Evolutionary conservation across 2,113 vertebrate species (phyloP), one percentile per base, ranked within the genome.

Genomic region (Nothocercus julius): DNA sequence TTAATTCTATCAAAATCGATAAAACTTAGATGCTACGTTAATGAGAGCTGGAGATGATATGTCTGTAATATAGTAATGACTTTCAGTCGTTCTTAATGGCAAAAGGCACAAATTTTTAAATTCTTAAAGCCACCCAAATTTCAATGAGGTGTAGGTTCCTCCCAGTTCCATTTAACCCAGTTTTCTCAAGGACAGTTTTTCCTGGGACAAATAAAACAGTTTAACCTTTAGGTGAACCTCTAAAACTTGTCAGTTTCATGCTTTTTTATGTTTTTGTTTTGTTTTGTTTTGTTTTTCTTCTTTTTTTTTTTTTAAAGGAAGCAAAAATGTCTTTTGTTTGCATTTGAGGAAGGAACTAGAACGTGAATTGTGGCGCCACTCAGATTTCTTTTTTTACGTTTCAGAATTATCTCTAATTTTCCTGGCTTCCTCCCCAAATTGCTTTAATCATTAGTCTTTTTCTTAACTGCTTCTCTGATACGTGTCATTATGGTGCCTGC

Each of bases 341-440:
- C 11, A 54, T 85, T 61, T 90, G 64, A 78, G 32, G 34, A 85
- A 87, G 61, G 28, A 92, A 75, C n/a, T 13, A 85, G 59, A 74
- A 72, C 27, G 63, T 44, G 25, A 88, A 86, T 91, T 86, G 47
- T 84, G 38, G 25, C 84, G 53, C 56, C 80, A 27, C 19, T 90
- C 85, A 0, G 67, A 67, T 87, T 91, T 54, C 66, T 70, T 85
- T 91, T 58, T 70, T 84, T 42, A 38, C 68, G 36, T 75, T 93
- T 83, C 76, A 95, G 69, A 86, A 90, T 94, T 30, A 78, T 75
- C 34, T 78, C 28, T 88, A 42, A 90, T 96, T 96, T 95, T 94
- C 90, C 81, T 93, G 77, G 38, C 76, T 94, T 92, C 80, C 83
- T 88, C 73, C 24, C 7, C 56, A 76, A 38, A 91, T 86, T 92